A percentile compares a stretch with the other conserved stretches of the same genome.
phyloP scores from a whole-genome alignment of 2,888 invertebrate species.

The Eulithis testata region DNA sequence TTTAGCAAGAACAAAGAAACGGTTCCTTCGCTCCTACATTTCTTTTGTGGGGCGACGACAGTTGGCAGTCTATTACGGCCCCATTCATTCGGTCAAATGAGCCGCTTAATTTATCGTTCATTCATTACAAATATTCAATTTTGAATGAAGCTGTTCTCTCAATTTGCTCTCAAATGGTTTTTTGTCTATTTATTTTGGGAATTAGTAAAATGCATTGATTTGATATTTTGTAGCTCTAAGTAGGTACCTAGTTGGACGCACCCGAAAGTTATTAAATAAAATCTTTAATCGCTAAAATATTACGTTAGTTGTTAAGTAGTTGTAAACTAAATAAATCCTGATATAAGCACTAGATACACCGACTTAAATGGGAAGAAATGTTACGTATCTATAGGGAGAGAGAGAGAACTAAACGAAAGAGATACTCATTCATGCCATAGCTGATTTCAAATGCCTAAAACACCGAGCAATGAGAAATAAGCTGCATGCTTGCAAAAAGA shows the following conservation, averaged over 20 bases:
- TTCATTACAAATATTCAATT: conserved; percentile 70
- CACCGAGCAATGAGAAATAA: not conserved
- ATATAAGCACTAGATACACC: too few species aligned
- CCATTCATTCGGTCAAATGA: conserved; percentile 80
- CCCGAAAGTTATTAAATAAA: too few species aligned
- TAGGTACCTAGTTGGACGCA: not conserved
- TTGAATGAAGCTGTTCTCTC: conserved; percentile 49
- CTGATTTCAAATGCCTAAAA: too few species aligned
- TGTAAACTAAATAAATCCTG: too few species aligned
- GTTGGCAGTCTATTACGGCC: conserved; percentile 76
- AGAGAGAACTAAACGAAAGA: too few species aligned
- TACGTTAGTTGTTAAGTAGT: too few species aligned
- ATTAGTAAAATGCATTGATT: not conserved
- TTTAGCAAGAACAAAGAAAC: conserved; percentile 81
- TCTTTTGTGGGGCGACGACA: conserved; percentile 77
- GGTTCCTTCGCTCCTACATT: conserved; percentile 62
- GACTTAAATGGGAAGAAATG: too few species aligned
- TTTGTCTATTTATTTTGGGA: conserved; percentile 15
- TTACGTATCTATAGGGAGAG: too few species aligned
- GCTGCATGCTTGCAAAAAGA: not conserved
- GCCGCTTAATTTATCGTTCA: conserved; percentile 76
- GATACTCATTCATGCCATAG: too few species aligned
- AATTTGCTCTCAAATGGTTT: conserved; percentile 20
- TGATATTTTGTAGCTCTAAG: not conserved
- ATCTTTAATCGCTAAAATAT: too few species aligned